A percentile compares a stretch with the other conserved stretches of the same genome.
These are phyloP conservation scores for Cuniculus paca DNA, from an alignment of 2,797 vertebrate genomes.

Conservation along the genomic window DNA sequence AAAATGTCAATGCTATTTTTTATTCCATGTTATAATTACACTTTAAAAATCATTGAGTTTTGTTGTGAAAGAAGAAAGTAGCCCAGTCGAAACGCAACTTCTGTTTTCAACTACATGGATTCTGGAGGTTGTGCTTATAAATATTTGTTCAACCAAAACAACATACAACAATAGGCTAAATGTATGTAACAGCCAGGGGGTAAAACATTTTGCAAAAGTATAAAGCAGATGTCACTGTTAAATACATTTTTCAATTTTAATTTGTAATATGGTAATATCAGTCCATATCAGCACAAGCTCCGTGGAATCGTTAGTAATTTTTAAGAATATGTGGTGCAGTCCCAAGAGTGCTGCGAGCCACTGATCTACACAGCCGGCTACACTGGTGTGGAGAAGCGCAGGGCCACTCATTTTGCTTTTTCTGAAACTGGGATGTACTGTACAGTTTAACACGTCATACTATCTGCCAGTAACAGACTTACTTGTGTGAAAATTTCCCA, in stretches of 20 bases:
- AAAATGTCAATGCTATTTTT: not conserved
- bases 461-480: not conserved
- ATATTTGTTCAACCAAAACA: not conserved
- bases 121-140: not conserved
- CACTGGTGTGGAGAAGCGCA: fast-evolving
- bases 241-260: not conserved
- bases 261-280: not conserved
- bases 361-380: fast-evolving
- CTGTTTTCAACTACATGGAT: not conserved
- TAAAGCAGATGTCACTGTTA: not conserved
- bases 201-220: not conserved
- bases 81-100: not conserved
- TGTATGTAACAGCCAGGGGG: not conserved
- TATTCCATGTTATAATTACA: not conserved
- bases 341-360: not conserved
- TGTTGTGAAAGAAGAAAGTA: not conserved
- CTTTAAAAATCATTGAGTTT: not conserved
- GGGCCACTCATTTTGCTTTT: not conserved
- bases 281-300: no score
- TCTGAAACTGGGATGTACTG: not conserved
- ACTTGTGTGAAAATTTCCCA: not conserved
- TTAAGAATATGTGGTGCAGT: not conserved
- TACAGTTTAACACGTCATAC: not conserved
- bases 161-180: not conserved
- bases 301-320: not conserved